Percentiles rank a stretch among this genome's conserved stretches.
Conservation (phyloP, 2,113 vertebrate genomes). For the Axis porcinus region DNA sequence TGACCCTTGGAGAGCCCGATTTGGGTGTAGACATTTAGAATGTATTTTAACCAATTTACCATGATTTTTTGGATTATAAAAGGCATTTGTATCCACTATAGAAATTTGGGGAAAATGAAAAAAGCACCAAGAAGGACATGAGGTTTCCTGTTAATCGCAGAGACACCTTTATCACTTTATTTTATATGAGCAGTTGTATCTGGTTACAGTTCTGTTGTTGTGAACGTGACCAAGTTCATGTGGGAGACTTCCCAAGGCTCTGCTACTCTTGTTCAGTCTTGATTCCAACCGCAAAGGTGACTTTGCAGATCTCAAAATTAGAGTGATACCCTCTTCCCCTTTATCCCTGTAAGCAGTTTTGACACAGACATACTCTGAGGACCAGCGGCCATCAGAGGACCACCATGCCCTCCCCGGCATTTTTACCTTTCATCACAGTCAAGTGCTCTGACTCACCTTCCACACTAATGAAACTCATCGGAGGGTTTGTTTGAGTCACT, state of each 20-base stretch:
- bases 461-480: not conserved
- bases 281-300: not conserved
- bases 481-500: not conserved
- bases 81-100: not conserved
- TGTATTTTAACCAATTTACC: not conserved
- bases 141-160: not conserved
- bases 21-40: not conserved
- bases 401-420: not conserved
- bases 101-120: not conserved
- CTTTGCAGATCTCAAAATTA: not conserved
- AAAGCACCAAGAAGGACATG: slow-evolving; percentile 9
- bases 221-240: not conserved
- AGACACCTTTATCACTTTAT: not conserved
- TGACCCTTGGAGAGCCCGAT: not conserved
- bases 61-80: not conserved
- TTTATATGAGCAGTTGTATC: not conserved
- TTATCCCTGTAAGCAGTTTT: not conserved
- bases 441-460: not conserved
- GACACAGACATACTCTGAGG: not conserved
- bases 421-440: not conserved
- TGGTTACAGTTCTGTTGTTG: not conserved
- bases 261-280: not conserved
- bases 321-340: not conserved
- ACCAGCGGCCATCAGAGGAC: not conserved
- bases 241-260: not conserved